Conservation (phyloP, 2,113 vertebrate genomes). For the Nematolebias whitei region DNA sequence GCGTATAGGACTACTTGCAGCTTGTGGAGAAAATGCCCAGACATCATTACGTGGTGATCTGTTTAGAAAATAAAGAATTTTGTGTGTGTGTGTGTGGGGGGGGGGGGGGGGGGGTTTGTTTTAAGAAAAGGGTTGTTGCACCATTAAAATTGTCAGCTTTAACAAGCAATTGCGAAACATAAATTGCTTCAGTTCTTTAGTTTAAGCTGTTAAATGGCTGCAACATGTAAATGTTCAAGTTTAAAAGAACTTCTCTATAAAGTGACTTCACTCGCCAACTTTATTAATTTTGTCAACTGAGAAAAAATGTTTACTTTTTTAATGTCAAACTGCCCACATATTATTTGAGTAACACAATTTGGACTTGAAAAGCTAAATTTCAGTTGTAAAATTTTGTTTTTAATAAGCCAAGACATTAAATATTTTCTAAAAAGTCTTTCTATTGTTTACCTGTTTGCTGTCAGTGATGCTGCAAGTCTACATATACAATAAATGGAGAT, state of each 20-base stretch:
- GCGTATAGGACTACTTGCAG: conserved; percentile 51
- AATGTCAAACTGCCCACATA: conserved; percentile 52
- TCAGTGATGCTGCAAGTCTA: conserved; percentile 62
- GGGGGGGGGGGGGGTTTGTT: no score
- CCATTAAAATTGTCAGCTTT: conserved; percentile 61
- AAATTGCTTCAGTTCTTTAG: conserved; percentile 54
- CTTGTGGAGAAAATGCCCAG: conserved; percentile 55
- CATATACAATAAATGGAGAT: conserved; percentile 65
- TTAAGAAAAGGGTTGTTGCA: conserved; percentile 37
- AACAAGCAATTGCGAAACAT: conserved; percentile 48
- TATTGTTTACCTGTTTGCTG: conserved; percentile 74
- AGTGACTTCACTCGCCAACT: conserved; percentile 35
- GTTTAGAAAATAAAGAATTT: conserved; percentile 69
- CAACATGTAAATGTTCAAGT: conserved; percentile 41
- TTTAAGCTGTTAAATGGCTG: conserved; percentile 52
- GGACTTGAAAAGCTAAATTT: conserved; percentile 26
- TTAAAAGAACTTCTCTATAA: conserved; percentile 26
- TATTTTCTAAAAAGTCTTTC: conserved; percentile 77
- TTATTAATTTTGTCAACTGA: conserved; percentile 46
- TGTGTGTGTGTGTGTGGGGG: no score
- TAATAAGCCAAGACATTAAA: conserved; percentile 64
- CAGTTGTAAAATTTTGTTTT: conserved; percentile 24
- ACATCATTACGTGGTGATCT: conserved; percentile 58
- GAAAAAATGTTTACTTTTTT: conserved; percentile 45
- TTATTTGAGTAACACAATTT: conserved; percentile 11